phyloP scores from a whole-genome alignment of 1,140 invertebrate genomes.

The Leptopilina clavipes region DNA sequence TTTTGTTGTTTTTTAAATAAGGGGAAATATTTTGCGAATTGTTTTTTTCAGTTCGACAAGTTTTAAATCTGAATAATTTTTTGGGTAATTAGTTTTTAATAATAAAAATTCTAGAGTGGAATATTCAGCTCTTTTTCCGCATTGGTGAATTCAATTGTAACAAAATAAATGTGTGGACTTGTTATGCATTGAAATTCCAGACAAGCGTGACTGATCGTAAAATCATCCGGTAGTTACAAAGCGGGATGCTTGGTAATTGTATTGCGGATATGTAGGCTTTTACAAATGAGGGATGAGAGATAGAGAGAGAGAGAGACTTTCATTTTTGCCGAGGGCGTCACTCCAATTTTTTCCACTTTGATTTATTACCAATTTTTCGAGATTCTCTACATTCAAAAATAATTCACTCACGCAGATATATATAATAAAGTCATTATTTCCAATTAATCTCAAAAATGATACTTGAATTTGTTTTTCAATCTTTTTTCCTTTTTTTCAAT shows the following conservation, averaged over 20 bases:
- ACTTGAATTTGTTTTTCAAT: background rate
- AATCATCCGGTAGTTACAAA: conserved; percentile 27
- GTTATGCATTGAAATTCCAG: conserved; percentile 34
- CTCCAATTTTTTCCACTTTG: conserved; percentile 17
- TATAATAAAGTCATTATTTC: no score
- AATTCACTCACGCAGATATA: background rate
- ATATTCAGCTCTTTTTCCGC: no score
- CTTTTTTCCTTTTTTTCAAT: background rate
- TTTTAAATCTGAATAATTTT: no score
- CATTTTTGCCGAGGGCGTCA: conserved; percentile 18
- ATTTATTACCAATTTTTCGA: conserved; percentile 21
- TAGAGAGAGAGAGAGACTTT: background rate
- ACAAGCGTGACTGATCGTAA: conserved; percentile 34
- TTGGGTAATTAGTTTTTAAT: no score
- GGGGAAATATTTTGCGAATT: no score
- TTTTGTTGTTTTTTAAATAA: no score
- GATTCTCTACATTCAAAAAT: background rate
- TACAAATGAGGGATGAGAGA: background rate
- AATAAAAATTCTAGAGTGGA: no score
- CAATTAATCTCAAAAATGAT: no score
- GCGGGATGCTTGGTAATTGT: conserved; percentile 18
- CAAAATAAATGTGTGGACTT: conserved; percentile 29
- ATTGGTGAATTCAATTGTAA: conserved; percentile 25
- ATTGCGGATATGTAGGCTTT: conserved; percentile 22
- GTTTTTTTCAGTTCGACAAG: no score